Evolutionary conservation across 2,113 vertebrate species (phyloP).

Genomic region (Bubo bubo): DNA sequence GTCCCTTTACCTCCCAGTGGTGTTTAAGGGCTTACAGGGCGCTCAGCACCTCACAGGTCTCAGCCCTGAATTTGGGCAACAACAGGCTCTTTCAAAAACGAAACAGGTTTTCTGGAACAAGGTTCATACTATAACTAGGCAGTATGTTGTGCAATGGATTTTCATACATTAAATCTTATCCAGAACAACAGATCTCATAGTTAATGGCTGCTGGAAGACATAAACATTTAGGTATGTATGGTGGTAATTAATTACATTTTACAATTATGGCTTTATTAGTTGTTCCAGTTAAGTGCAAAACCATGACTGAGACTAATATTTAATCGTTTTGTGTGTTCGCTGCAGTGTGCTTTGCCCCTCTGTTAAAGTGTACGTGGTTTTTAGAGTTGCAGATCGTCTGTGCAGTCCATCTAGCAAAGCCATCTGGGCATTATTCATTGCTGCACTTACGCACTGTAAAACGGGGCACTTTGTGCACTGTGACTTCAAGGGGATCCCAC

Average conservation of each 20-base stretch:
- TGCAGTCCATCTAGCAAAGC: neutral
- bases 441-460: accelerated
- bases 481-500: neutral
- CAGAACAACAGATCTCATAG: neutral
- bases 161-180: neutral
- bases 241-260: neutral
- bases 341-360: neutral
- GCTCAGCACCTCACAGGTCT: neutral
- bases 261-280: neutral
- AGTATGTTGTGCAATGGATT: conserved; percentile 25
- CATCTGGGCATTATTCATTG: neutral
- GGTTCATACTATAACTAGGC: conserved; percentile 29
- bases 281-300: conserved; percentile 6
- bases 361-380: neutral
- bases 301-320: neutral
- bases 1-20: neutral
- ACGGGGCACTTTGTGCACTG: neutral
- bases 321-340: neutral
- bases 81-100: conserved; percentile 8
- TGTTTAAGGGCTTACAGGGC: neutral
- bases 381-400: neutral
- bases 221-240: neutral
- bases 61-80: neutral
- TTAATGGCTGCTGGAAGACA: conserved; percentile 11
- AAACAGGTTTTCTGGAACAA: conserved; percentile 47